A percentile compares a stretch with the other conserved stretches of the same genome.
Evolutionary conservation across 2,888 invertebrate species (phyloP).

Genomic region (Chloroclystis v-ata): DNA sequence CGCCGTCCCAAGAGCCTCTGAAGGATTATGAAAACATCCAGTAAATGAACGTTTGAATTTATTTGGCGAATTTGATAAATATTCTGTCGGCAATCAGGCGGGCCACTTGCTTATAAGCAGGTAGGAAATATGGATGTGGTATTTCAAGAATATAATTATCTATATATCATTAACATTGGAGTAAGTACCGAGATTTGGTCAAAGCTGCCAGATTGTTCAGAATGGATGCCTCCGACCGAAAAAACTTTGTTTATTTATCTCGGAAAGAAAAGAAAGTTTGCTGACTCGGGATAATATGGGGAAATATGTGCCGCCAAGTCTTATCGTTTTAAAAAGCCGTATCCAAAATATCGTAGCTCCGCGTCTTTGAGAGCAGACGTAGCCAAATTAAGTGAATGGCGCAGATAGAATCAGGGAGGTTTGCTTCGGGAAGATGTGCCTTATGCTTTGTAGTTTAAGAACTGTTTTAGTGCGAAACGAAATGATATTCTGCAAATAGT

Average conservation of each 20-base stretch:
- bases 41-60: conserved; percentile 55
- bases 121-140: background rate
- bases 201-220: no score
- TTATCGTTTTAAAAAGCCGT: background rate
- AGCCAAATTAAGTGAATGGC: conserved; percentile 56
- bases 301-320: no score
- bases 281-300: no score
- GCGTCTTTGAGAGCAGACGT: conserved; percentile 25
- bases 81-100: conserved; percentile 63
- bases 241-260: no score
- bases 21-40: conserved; percentile 8
- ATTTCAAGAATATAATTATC: no score
- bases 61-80: conserved; percentile 53
- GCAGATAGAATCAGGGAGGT: conserved; percentile 49
- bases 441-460: background rate
- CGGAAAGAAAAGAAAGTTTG: no score
- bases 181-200: no score
- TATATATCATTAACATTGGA: no score
- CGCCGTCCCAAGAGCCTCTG: no score
- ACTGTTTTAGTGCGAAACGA: no score
- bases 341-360: conserved; percentile 15
- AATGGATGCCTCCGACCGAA: no score
- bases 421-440: conserved; percentile 4
- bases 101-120: conserved; percentile 6
- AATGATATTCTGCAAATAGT: no score